Evolutionary conservation across 2,888 invertebrate genomes (phyloP).

Genomic region (Malacosoma neustria): DNA sequence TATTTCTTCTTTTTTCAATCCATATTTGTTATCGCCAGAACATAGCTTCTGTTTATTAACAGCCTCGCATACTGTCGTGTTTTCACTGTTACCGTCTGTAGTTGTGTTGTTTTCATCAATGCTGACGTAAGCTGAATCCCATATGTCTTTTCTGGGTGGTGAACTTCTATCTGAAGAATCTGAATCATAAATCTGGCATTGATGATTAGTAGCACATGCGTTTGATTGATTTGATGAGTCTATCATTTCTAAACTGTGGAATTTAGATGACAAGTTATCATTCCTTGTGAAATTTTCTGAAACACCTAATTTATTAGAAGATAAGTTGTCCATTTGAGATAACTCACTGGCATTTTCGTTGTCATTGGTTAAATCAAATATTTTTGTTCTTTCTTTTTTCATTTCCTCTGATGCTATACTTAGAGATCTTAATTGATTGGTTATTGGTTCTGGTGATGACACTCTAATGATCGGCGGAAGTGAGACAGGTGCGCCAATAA

Average conservation of each 20-base stretch:
- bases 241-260: constrained; percentile 44
- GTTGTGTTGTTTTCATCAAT: constrained; percentile 65
- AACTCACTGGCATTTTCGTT: background rate
- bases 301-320: constrained; percentile 9
- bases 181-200: constrained; percentile 24
- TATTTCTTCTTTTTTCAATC: constrained; percentile 28
- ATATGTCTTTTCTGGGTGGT: constrained; percentile 54
- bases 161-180: constrained; percentile 27
- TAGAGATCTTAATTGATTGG: constrained; percentile 30
- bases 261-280: constrained; percentile 27
- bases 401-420: constrained; percentile 19
- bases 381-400: background rate
- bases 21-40: constrained; percentile 24
- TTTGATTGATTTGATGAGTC: constrained; percentile 30
- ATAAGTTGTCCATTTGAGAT: background rate
- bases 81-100: constrained; percentile 55
- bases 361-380: background rate
- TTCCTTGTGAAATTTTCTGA: constrained; percentile 23
- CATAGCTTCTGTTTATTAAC: constrained; percentile 34
- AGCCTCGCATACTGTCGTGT: constrained; percentile 27
- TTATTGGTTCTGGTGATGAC: constrained; percentile 36
- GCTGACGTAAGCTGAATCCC: constrained; percentile 73
- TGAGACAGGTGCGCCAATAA: constrained; percentile 69
- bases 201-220: constrained; percentile 24
- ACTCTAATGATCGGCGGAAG: constrained; percentile 49